Evolutionary conservation across 37 sponge, comb jelly and placozoan genomes (phyloP), one percentile per base, ranked within the genome.

Genomic region (Beroe ovata): DNA sequence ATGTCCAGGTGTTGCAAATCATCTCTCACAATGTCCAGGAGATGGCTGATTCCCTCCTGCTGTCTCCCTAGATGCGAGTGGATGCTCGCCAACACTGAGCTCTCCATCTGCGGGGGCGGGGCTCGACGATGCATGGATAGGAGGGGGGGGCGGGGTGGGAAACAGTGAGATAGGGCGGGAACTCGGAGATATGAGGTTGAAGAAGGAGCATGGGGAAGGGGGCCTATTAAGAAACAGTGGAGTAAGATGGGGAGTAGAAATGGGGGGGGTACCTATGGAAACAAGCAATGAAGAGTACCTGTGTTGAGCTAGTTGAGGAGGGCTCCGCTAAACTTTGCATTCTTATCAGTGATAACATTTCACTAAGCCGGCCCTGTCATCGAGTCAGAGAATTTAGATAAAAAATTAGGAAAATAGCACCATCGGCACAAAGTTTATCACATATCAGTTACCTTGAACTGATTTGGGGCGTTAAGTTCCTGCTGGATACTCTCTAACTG

Each of bases 401-500:
- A n/a, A n/a, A n/a, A n/a, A n/a, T n/a, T n/a, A n/a, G n/a, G n/a
- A n/a, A n/a, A n/a, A n/a, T n/a, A n/a, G n/a, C n/a, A n/a, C n/a
- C n/a, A n/a, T n/a, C n/a, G n/a, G n/a, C n/a, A n/a, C n/a, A n/a
- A n/a, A n/a, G n/a, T n/a, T n/a, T n/a, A n/a, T n/a, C n/a, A n/a
- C n/a, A n/a, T n/a, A n/a, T n/a, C n/a, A n/a, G n/a, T n/a, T n/a
- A n/a, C 96, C 93, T 95, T 97, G 81, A 95, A 95, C 60, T 94
- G 92, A 3, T 92, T 91, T 29, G 97, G 97, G 29, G 96, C 93
- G 64, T 95, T 94, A 40, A 97, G 88, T 62, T 95, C 95, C 54
- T 88, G 89, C 89, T 95, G 94, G 0, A 95, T 92, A 16, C 88
- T 66, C 60, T 97, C 95, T 39, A 97, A 91, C 60, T 93, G 47